Conservation (phyloP, 2,797 vertebrate species). For the Gymnothorax javanicus region DNA sequence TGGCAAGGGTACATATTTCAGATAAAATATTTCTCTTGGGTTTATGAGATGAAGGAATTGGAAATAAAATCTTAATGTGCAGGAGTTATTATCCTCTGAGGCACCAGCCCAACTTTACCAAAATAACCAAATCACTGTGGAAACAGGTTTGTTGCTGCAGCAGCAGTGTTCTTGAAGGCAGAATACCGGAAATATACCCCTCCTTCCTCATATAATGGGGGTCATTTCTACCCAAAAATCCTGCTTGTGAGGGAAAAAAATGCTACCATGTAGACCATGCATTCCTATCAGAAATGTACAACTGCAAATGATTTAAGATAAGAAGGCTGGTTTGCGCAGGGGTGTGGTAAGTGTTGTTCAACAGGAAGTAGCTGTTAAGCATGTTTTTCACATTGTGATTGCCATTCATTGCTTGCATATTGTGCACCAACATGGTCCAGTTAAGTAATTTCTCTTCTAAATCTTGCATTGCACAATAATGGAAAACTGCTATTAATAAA, state of each 20-base stretch:
- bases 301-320: neutral
- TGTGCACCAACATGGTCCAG: neutral
- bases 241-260: slow-evolving; percentile 12
- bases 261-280: slow-evolving; percentile 3
- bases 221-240: slow-evolving; percentile 23
- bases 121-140: neutral
- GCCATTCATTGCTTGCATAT: neutral
- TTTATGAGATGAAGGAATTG: neutral
- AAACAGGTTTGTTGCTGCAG: neutral
- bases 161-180: neutral
- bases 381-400: neutral
- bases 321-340: neutral
- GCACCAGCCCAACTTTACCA: neutral
- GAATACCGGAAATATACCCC: slow-evolving; percentile 25
- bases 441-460: slow-evolving; percentile 3
- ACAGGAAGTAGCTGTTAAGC: neutral
- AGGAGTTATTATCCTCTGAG: neutral
- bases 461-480: neutral
- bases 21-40: neutral
- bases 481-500: neutral
- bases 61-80: neutral
- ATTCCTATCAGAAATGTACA: slow-evolving; percentile 7
- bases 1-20: neutral
- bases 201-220: slow-evolving; percentile 12
- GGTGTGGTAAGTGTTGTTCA: neutral